Evolutionary conservation across 2,888 invertebrate genomes (phyloP).

Genomic region (Idaea straminata): DNA sequence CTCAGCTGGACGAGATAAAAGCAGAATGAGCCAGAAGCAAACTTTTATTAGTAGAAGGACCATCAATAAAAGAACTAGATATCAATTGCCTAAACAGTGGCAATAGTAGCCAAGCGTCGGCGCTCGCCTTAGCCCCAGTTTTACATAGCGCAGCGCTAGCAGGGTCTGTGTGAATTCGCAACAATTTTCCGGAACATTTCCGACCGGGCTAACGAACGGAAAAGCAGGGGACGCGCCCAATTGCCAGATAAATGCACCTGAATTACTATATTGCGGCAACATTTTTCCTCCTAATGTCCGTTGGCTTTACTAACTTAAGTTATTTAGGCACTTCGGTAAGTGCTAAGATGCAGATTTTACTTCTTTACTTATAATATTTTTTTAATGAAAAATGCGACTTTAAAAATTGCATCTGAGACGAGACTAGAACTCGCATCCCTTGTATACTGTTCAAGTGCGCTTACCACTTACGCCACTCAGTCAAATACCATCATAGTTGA

Average conservation of each 20-base stretch:
- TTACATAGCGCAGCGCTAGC: constrained; percentile 47
- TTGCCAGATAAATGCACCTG: constrained; percentile 75
- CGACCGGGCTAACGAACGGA: constrained; percentile 72
- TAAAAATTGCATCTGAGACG: no score
- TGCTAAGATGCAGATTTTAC: constrained; percentile 1
- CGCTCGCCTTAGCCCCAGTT: constrained; percentile 43
- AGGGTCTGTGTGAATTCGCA: constrained; percentile 56
- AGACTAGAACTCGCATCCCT: no score
- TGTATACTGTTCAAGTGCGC: no score
- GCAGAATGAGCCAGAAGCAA: no score
- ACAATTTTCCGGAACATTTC: constrained; percentile 76
- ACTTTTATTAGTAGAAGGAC: no score
- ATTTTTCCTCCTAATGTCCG: constrained; percentile 66
- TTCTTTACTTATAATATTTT: no score
- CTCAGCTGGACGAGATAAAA: no score
- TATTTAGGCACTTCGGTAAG: constrained; percentile 22
- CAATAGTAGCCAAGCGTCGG: constrained; percentile 17
- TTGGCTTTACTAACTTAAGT: constrained; percentile 44
- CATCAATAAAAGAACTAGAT: not conserved
- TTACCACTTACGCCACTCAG: no score
- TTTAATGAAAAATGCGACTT: no score
- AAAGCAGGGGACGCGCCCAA: constrained; percentile 72
- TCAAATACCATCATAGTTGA: no score
- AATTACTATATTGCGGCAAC: constrained; percentile 71
- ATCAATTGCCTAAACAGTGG: constrained; percentile 9